Evolutionary conservation across 1,140 invertebrate genomes (phyloP).

Genomic region (Ceratina japonica): DNA sequence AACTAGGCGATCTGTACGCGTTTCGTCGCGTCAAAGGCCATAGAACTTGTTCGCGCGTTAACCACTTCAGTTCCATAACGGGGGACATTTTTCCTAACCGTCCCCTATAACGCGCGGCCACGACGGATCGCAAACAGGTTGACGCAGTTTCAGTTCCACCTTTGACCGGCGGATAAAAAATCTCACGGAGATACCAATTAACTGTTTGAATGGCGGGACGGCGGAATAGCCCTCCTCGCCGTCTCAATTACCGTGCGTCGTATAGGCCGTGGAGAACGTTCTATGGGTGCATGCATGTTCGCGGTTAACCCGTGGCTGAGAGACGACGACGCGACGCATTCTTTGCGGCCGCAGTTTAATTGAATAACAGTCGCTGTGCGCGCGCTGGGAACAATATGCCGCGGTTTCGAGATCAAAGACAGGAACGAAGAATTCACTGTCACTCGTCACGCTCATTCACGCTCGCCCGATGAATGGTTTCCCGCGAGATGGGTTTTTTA

Average conservation of each 20-base stretch:
- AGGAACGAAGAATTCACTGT: conserved; percentile 34
- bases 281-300: neutral
- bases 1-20: neutral
- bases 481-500: neutral
- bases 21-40: neutral
- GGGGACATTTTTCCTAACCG: too few relatives aligned
- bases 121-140: too few relatives aligned
- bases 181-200: neutral
- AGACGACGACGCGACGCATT: neutral
- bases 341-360: conserved; percentile 6
- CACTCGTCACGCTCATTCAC: neutral
- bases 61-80: too few relatives aligned
- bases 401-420: conserved; percentile 25
- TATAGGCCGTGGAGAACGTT: neutral
- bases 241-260: conserved; percentile 7
- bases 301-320: neutral
- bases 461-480: neutral
- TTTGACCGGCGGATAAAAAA: too few relatives aligned
- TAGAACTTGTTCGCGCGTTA: neutral
- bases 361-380: conserved; percentile 17
- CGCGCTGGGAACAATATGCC: conserved; percentile 16
- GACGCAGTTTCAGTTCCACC: too few relatives aligned
- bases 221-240: conserved; percentile 5
- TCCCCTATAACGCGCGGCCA: too few relatives aligned
- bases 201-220: neutral